Evolutionary conservation across 2,797 vertebrate species (phyloP), one percentile per base, ranked within the genome.

Genomic region (Hybognathus amarus): DNA sequence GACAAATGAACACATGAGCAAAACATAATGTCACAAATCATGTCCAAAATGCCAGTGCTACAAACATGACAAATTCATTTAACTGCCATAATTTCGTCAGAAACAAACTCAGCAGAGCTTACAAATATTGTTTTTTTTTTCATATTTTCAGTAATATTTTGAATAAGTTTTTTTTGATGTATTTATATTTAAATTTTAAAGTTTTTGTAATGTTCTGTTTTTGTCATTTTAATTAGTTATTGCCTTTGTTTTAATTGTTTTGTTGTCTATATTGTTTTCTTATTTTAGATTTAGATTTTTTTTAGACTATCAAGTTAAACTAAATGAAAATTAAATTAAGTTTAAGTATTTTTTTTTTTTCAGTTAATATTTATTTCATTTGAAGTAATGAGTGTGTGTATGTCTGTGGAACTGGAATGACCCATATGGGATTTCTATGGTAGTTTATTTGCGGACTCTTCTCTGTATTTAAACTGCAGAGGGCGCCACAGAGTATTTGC

Each of bases 11-110:
- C 59, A 89, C 15, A 76, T 86, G 80, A 90, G 91, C 90, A 92
- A 92, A 84, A 74, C 86, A 90, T 93, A 93, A 93, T 92, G 92
- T 85, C 94, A 94, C 92, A 91, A 89, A 82, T 69, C 5, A 40
- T 59, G 36, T 78, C 69, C 64, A 80, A 70, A 79, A 85, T 38
- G 12, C 50, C 77, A 52, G 56, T 0, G 40, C 12, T 70, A 59
- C 8, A 6, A 64, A 64, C 5, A 22, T 52, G 45, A 67, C 13
- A 24, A 24, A 5, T 68, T 17, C 0, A 76, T 24, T 24, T 17
- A 56, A 42, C 5, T 36, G 17, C 3, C 22, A 13, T n/a, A 13
- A 68, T 42, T 42, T 13, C 10, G 20, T 0, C 33, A 67, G 33
- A 22, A 1, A 6, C 0, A 11, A 12, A 5, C 11, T n/a, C 5